Conservation (phyloP, 2,797 vertebrate species). For the Crax fasciolata region DNA sequence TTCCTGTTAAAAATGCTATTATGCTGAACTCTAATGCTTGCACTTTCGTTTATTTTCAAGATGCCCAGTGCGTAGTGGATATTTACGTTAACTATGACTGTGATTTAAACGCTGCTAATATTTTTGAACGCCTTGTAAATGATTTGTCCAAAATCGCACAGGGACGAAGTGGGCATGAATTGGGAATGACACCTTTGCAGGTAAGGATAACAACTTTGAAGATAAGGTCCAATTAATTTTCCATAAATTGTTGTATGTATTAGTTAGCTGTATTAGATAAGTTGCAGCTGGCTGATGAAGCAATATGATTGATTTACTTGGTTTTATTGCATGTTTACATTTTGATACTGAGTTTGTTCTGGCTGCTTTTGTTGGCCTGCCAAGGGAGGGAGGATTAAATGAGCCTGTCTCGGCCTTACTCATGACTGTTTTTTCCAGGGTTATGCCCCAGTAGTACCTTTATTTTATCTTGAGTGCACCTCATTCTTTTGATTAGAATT, state of each 20-base stretch:
- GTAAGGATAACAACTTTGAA: conserved; percentile 65
- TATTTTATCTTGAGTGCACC: not conserved
- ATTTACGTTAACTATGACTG: conserved; percentile 99
- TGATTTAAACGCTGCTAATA: conserved; percentile 97
- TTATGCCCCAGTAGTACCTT: not conserved
- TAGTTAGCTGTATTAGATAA: not conserved
- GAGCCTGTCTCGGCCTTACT: not conserved
- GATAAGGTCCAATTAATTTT: not conserved
- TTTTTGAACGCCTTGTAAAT: conserved; percentile 96
- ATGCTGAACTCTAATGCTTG: conserved; percentile 30
- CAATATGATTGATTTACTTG: not conserved
- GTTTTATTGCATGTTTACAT: not conserved
- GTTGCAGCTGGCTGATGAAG: not conserved
- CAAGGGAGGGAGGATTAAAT: not conserved
- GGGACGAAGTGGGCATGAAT: conserved; percentile 95
- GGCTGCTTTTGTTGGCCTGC: not conserved
- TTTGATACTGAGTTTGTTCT: not conserved
- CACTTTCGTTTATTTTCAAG: conserved; percentile 78
- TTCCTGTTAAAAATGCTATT: not conserved
- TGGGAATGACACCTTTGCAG: conserved; percentile 94
- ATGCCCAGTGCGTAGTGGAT: conserved; percentile 98
- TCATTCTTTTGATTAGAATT: not conserved
- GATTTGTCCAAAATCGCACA: conserved; percentile 98
- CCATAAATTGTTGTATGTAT: not conserved
- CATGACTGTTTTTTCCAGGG: not conserved